Percentiles rank a stretch among this genome's conserved stretches.
Evolutionary conservation across 2,888 invertebrate genomes (phyloP).

Genomic region (Heliconius charithonia): DNA sequence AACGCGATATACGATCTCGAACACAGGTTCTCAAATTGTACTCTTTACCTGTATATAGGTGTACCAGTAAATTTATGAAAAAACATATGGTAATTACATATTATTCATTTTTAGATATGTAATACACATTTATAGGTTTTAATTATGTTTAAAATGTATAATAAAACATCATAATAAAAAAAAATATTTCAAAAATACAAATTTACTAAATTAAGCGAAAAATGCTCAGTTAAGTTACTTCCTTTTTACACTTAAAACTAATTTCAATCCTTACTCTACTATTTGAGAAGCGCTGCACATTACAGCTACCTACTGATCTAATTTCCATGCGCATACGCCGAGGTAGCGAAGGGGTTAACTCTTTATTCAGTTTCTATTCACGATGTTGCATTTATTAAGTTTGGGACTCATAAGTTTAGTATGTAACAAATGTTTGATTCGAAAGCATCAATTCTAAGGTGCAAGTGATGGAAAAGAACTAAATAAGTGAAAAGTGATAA

Average conservation of each 20-base stretch:
- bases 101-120: neutral
- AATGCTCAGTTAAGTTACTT: neutral
- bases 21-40: constrained; percentile 62
- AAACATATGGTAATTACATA: neutral
- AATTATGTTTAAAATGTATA: neutral
- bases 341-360: constrained; percentile 75
- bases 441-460: constrained; percentile 56
- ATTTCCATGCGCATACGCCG: constrained; percentile 81
- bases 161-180: neutral
- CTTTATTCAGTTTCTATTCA: constrained; percentile 77
- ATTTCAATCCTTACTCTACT: constrained; percentile 40
- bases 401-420: constrained; percentile 73
- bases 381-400: constrained; percentile 78
- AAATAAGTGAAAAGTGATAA: constrained; percentile 5
- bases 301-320: constrained; percentile 81
- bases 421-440: constrained; percentile 71
- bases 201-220: neutral
- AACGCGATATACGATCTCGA: constrained; percentile 77
- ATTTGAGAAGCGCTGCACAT: constrained; percentile 63
- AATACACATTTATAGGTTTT: neutral
- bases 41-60: constrained; percentile 25
- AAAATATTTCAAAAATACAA: neutral
- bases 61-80: neutral
- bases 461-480: constrained; percentile 7
- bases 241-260: neutral